A percentile compares a stretch with the other conserved stretches of the same genome.
Evolutionary conservation across 92 coral and sea anemone species (phyloP).

Genomic region (Phenganax marumi): DNA sequence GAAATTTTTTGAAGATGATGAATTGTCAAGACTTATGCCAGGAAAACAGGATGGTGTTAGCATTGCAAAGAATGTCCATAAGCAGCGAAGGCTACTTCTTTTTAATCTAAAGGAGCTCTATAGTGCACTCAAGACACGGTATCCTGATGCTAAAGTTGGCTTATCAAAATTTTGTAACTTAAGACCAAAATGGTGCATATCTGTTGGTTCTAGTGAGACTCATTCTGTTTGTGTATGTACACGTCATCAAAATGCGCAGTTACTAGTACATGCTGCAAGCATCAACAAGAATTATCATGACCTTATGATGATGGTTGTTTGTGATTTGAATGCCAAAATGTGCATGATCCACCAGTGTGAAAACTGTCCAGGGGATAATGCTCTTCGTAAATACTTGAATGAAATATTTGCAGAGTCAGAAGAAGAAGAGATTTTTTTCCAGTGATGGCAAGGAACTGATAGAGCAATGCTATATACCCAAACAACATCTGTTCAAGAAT

Average conservation of each 20-base stretch:
- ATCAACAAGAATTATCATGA: slow-evolving; percentile 37
- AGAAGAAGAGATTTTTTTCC: slow-evolving; percentile 27
- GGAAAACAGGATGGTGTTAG: slow-evolving; percentile 41
- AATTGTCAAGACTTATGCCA: slow-evolving; percentile 30
- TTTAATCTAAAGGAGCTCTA: slow-evolving; percentile 41
- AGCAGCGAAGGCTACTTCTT: slow-evolving; percentile 39
- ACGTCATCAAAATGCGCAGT: slow-evolving; percentile 42
- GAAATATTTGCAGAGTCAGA: slow-evolving; percentile 24
- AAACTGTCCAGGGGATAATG: slow-evolving; percentile 43
- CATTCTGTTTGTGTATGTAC: slow-evolving; percentile 49
- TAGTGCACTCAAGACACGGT: slow-evolving; percentile 12
- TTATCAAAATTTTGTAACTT: slow-evolving; percentile 42
- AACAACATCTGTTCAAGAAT: slow-evolving; percentile 14
- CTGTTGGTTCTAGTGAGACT: slow-evolving; percentile 32
- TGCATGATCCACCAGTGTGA: slow-evolving; percentile 47
- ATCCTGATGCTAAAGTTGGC: slow-evolving; percentile 43
- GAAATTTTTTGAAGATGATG: slow-evolving; percentile 42
- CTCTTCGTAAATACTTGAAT: slow-evolving; percentile 25
- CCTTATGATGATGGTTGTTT: slow-evolving; percentile 34
- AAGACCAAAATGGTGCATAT: slow-evolving; percentile 35
- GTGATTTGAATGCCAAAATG: slow-evolving; percentile 18
- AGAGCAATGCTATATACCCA: slow-evolving; percentile 26
- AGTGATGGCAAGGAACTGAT: slow-evolving; percentile 43
- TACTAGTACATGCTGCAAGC: slow-evolving; percentile 32
- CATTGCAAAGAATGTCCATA: slow-evolving; percentile 33